A percentile compares a stretch with the other conserved stretches of the same genome.
Evolutionary conservation across 2,797 vertebrate species (phyloP).

Genomic region (Chrysocyon brachyurus): DNA sequence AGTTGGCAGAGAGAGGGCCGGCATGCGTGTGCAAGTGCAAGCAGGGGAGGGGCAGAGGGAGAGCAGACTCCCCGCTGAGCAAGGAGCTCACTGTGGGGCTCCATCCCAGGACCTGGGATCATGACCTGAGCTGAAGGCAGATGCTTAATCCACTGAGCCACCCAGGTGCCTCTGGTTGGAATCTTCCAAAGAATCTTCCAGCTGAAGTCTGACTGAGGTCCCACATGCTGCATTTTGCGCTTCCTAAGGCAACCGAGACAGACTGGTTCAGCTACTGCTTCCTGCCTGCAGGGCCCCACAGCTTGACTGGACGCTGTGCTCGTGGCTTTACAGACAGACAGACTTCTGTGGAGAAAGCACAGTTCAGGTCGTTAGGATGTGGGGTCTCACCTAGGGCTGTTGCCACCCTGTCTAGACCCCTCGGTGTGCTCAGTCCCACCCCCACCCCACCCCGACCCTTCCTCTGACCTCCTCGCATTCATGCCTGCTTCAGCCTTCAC

Average conservation of each 20-base stretch:
- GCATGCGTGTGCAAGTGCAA: no score
- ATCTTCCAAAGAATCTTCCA: neutral
- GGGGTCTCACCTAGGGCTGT: neutral
- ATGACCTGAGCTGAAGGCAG: no score
- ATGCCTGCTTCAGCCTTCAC: neutral
- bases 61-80: no score
- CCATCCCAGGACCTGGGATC: no score
- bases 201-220: neutral
- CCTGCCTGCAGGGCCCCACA: neutral
- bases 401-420: neutral
- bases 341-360: slow-evolving; percentile 40
- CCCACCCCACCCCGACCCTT: neutral
- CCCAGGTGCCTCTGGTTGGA: neutral
- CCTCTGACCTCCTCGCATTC: neutral
- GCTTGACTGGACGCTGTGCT: neutral
- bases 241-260: neutral
- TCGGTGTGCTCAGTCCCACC: neutral
- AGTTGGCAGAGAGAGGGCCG: no score
- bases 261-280: neutral
- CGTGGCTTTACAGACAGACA: slow-evolving; percentile 35
- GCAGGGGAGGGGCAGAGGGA: no score
- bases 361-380: neutral
- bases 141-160: no score
- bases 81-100: no score
- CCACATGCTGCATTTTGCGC: neutral